Evolutionary conservation across 2,113 vertebrate genomes (phyloP), one percentile per base, ranked within the genome.

Genomic region (Pongo pygmaeus): DNA sequence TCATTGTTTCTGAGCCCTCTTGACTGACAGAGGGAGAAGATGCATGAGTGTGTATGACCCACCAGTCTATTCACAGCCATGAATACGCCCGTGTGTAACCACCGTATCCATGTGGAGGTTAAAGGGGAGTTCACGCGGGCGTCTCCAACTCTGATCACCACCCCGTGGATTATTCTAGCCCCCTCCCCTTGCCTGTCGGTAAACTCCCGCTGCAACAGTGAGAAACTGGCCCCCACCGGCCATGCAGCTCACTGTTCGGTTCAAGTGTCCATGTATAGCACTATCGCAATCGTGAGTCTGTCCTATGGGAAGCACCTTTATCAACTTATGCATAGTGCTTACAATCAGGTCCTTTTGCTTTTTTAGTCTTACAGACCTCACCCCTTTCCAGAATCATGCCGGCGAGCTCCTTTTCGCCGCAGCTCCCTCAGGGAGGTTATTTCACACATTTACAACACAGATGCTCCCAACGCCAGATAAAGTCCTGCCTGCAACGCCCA

Each of bases 371-470:
- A 0, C 25, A 7, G 52, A 88, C 8, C 8, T 64, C 14, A 25
- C 30, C 27, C 22, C 2, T 43, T 55, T 64, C 67, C 32, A 23
- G 18, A 4, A n/a, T 14, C 17, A 1, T 27, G 2, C 9, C 0
- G 4, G 38, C 6, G 11, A 77, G 43, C 6, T 2, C 16, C 40
- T 4, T 32, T 48, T 50, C 30, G 35, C 55, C 4, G 4, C 61
- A 25, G 30, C 11, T 10, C 50, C 2, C 0, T 16, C 22, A 22
- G 0, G 1, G 46, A 4, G 13, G 61, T 17, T 1, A 2, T 17
- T 6, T 30, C 5, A 0, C 2, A 4, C 6, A 0, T 20, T 61
- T 8, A 35, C 5, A 13, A 43, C 69, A 6, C 16, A 6, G 38
- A 16, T 12, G 38, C 38, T 16, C 35, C 48, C 0, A 0, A 6